Conservation (phyloP, 2,797 vertebrate species). For the Natrix natrix region DNA sequence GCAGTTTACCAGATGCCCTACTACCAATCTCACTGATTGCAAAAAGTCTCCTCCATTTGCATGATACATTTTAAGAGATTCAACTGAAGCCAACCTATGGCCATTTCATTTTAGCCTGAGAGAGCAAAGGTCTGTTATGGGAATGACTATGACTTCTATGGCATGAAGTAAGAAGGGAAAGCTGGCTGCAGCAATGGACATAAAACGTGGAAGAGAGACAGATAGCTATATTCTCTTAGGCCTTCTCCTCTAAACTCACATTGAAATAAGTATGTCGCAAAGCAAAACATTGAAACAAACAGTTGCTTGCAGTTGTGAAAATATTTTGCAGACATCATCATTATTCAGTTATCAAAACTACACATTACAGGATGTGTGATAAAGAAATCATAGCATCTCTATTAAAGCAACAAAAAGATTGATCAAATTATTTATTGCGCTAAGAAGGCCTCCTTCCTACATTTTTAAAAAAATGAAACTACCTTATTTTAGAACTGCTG, state of each 20-base stretch:
- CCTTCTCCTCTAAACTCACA: neutral
- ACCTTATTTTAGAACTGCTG: neutral
- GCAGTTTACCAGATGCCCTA: neutral
- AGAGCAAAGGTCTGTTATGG: neutral
- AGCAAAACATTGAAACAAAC: conserved; percentile 1
- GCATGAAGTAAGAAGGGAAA: neutral
- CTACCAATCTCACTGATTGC: neutral
- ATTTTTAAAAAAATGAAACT: neutral
- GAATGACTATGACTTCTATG: neutral
- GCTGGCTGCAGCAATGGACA: neutral
- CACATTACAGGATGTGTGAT: neutral
- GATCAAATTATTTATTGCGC: neutral
- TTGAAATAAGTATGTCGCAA: neutral
- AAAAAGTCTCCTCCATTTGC: neutral
- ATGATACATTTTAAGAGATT: neutral
- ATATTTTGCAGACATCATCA: neutral
- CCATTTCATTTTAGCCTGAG: neutral
- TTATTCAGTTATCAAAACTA: neutral
- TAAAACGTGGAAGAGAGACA: neutral
- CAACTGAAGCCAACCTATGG: neutral
- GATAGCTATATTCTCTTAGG: neutral
- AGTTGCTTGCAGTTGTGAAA: neutral
- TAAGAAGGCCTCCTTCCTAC: neutral
- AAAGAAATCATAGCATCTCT: neutral
- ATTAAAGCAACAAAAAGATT: neutral